Base-by-base conservation (phyloP, 2,113 vertebrate genomes). In the Porphyrio hochstetteri region DNA sequence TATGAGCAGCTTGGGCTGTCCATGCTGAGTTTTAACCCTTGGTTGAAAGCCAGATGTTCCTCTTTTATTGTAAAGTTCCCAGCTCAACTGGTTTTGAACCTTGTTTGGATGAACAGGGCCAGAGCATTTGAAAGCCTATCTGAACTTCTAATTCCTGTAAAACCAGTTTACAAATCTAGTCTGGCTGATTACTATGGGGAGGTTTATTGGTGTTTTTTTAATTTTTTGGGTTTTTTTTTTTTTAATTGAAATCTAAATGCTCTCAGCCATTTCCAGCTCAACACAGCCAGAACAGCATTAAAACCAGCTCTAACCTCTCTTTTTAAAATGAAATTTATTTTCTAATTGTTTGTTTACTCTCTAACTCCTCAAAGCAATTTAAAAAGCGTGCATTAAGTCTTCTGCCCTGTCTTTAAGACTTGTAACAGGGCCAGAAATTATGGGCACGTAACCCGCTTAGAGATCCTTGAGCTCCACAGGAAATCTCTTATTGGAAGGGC, bases 401-500 rank as follows among this genome's bases (percentile, higher is more conserved):
- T n/a, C 1, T 18, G 77, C 55, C 17, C 46, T 59, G 86, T 50
- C 76, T 82, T 28, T n/a, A 91, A 85, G 82, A 59, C 31, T n/a
- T 60, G 79, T 56, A 72, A 28, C 59, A 24, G 31, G 71, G 74
- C 44, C 86, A 95, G 91, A 92, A 91, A 79, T 72, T 29, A 53
- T 50, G 88, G 88, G 61, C 33, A 9, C 70, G 1, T 72, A 95
- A 93, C 90, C 90, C 7, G 31, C 91, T 96, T 82, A 90, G 87
- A 77, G 82, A 5, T n/a, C 82, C 91, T 46, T 63, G 90, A 92
- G 92, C 93, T 85, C 27, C 91, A 82, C 91, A 82, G 96, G 94
- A 93, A 96, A 96, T 95, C 94, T 87, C 89, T 67, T 52, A n/a
- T 85, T 70, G 94, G 81, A 38, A 93, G 25, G 50, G 85, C 13